Base-by-base conservation (phyloP, 2,113 vertebrate species). In the Haemorhous mexicanus region DNA sequence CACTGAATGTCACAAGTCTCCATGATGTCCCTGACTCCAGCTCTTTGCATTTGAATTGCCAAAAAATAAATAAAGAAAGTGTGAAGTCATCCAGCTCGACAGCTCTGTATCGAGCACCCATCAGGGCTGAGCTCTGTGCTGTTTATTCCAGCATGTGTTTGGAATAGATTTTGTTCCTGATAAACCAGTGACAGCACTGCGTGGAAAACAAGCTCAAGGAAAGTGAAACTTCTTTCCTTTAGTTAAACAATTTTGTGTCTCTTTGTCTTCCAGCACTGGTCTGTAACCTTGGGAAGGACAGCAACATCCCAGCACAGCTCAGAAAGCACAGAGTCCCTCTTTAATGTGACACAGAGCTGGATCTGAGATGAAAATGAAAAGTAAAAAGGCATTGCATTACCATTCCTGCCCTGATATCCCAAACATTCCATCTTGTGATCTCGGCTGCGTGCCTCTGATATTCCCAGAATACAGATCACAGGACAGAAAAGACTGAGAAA, bases 121-220 rank as follows among this genome's bases (percentile, higher is more conserved):
- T 73, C 94, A 91, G 78, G 55, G 75, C 59, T 63, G 79, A 91
- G 89, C 52, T 5, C 0, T 3, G 63, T 13, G 84, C 78, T 83
- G 63, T 74, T 95, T 67, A 67, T 85, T 93, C 87, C 90, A 91
- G 94, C 59, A 3, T 89, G 93, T 44, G 82, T 88, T 74, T 63
- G 72, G 94, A 96, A 96, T 95, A 84, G 1, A 90, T 90, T 93
- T 79, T 39, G 27, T 4, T 86, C 75, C 82, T 92, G 87, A 91
- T 90, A 93, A 91, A 90, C 58, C 79, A 84, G 39, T 67, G 78
- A 94, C 96, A 94, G 72, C 13, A 11, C 50, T 76, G 26, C 0
- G 2, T 43, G 78, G 53, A 28, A 64, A 96, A 89, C 91, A 89
- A 94, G 37, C 1, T 1, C 69, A 43, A 69, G 74, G 63, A 47